Evolutionary conservation across 2,888 invertebrate species (phyloP).

Genomic region (Perizoma flavofasciatum): DNA sequence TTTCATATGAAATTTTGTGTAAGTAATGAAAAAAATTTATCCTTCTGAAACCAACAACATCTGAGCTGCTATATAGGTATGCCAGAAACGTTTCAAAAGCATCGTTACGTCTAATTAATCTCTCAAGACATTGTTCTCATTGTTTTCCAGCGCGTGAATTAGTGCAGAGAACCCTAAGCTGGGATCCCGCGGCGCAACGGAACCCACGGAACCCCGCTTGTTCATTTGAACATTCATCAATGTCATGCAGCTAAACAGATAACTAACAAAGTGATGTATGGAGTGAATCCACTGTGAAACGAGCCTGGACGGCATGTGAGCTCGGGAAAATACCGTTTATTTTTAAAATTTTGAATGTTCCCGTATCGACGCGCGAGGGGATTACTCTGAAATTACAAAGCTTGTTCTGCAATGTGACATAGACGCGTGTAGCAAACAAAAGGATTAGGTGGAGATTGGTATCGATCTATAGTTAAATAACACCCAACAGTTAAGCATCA

Average conservation of each 20-base stretch:
- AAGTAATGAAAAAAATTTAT: too few relatives aligned
- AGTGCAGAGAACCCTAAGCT: slow-evolving; percentile 43
- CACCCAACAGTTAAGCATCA: too few relatives aligned
- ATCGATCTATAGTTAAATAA: too few relatives aligned
- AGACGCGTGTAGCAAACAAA: slow-evolving; percentile 5
- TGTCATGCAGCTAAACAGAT: slow-evolving; percentile 69
- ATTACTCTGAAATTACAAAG: slow-evolving; percentile 25
- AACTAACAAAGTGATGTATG: slow-evolving; percentile 74
- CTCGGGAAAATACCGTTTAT: slow-evolving; percentile 43
- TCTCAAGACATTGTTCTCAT: slow-evolving; percentile 47
- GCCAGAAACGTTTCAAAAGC: slow-evolving; percentile 21
- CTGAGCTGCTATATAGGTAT: too few relatives aligned
- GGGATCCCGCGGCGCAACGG: slow-evolving; percentile 30
- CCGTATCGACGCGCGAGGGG: slow-evolving; percentile 20
- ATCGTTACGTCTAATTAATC: slow-evolving; percentile 42
- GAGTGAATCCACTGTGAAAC: slow-evolving; percentile 65
- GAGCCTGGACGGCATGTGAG: slow-evolving; percentile 48
- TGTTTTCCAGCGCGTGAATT: slow-evolving; percentile 50
- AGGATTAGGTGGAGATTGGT: background rate
- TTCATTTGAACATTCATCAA: slow-evolving; percentile 68
- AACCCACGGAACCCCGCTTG: slow-evolving; percentile 48
- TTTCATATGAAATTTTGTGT: too few relatives aligned
- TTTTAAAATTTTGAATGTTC: slow-evolving; percentile 32
- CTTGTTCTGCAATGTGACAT: slow-evolving; percentile 15
- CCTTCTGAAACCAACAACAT: too few relatives aligned